Base-by-base conservation (phyloP, 2,113 vertebrate species). In the Falcunculus frontatus region DNA sequence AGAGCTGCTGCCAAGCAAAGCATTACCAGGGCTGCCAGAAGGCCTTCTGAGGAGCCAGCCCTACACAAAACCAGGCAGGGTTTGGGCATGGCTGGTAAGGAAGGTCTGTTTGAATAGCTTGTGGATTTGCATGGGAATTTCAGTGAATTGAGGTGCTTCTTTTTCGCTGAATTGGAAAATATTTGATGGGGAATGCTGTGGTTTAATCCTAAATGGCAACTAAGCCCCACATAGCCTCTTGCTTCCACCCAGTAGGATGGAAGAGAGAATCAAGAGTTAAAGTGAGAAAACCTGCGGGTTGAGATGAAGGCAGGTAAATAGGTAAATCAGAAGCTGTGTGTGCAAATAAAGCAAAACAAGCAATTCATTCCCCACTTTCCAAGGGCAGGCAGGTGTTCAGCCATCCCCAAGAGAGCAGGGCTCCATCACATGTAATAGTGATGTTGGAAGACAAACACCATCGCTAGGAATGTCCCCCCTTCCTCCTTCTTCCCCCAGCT, bases 1-100 rank as follows among this genome's bases (percentile, higher is more conserved):
- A 82, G 21, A 94, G 49, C n/a, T 87, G 60, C 60, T 94, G 95
- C 95, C 94, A 97, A 91, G 57, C 13, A 94, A 92, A 94, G 81
- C 86, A 89, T 68, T 89, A 78, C 65, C 49, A 60, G 73, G 60
- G 52, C 74, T 89, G 94, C 91, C 86, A 92, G 73, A 78, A 91
- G 73, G 56, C 39, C n/a, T 74, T 33, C 44, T 57, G 69, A 84
- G 62, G 81, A 75, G 47, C 64, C 89, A 92, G 80, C 17, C 89
- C 86, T 64, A 27, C 73, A 92, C 52, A 81, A 74, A 94, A 84
- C 30, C 44, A 92, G 73, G 53, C 73, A 82, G 12, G 0, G 17
- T 72, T 81, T 84, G 90, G 89, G 41, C 17, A 23, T 1, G 27
- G 32, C 9, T 83, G 49, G 46, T 80, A 67, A 84, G 47, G 16